Conservation (phyloP, 2,888 invertebrate genomes). For the Torymus aiolomorphi region DNA sequence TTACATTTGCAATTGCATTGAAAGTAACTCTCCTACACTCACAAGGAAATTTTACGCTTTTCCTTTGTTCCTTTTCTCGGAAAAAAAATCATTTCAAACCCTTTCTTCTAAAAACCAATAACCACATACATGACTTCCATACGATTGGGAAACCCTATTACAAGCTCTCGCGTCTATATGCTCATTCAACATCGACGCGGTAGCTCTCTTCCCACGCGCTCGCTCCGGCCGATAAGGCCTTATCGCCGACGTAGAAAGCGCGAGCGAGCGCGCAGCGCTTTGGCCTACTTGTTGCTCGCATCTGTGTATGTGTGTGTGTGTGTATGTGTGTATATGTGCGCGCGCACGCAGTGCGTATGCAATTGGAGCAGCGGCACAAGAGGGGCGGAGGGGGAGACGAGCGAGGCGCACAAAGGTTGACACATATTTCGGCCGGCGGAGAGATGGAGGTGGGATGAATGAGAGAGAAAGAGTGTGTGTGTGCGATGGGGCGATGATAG, state of each 20-base stretch:
- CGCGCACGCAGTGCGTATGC: conserved; percentile 13
- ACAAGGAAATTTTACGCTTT: too few species aligned
- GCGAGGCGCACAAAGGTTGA: conserved; percentile 24
- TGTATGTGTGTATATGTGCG: conserved; percentile 2
- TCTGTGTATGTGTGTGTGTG: not conserved
- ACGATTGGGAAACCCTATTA: too few species aligned
- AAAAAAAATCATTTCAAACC: too few species aligned
- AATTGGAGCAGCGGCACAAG: conserved; percentile 10
- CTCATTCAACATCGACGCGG: not conserved
- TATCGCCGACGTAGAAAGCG: conserved; percentile 48
- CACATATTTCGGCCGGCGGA: conserved; percentile 30
- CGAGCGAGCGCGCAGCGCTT: conserved; percentile 27
- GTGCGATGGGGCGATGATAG: too few species aligned
- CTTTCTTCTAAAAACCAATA: too few species aligned
- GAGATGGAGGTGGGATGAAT: conserved; percentile 8
- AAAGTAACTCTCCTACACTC: too few species aligned
- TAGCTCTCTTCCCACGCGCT: not conserved
- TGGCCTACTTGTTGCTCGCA: conserved; percentile 49
- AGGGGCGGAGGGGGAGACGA: conserved; percentile 14
- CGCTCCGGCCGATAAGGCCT: conserved; percentile 47
- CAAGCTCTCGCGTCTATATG: not conserved
- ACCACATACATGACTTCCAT: too few species aligned
- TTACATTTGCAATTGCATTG: too few species aligned
- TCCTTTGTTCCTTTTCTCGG: too few species aligned
- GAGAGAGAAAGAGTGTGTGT: not conserved